These are phyloP conservation scores for Peromyscus californicus DNA, from an alignment of 2,113 vertebrate genomes.

Conservation along the genomic window DNA sequence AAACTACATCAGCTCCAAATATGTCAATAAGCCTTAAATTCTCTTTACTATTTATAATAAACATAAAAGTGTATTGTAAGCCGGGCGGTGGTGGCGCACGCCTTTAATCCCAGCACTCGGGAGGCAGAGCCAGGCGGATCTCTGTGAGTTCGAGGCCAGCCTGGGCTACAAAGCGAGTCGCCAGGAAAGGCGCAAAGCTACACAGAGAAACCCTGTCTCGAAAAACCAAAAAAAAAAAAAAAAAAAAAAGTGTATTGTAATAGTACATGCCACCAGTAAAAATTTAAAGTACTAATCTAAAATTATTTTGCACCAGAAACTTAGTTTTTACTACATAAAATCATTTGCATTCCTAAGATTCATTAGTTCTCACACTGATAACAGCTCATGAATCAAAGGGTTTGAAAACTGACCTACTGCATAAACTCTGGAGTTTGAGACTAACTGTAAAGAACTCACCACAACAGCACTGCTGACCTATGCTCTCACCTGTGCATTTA, in stretches of 20 bases:
- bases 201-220: too few relatives aligned
- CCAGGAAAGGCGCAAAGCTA: too few relatives aligned
- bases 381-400: conserved; percentile 3
- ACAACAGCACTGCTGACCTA: neutral
- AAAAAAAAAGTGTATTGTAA: neutral
- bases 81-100: too few relatives aligned
- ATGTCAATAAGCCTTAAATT: neutral
- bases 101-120: too few relatives aligned
- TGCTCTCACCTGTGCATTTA: neutral
- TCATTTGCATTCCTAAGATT: neutral
- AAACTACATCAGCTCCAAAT: conserved; percentile 51
- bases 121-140: too few relatives aligned
- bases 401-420: conserved; percentile 25
- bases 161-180: too few relatives aligned
- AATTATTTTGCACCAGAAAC: conserved; percentile 49
- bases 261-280: conserved; percentile 8
- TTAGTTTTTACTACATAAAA: conserved; percentile 37
- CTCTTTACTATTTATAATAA: conserved; percentile 36
- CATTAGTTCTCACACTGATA: neutral
- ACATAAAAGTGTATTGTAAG: neutral
- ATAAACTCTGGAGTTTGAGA: neutral
- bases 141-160: too few relatives aligned
- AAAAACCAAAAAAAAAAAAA: too few relatives aligned
- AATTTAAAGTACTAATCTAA: conserved; percentile 34
- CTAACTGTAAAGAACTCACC: neutral